phyloP scores from a whole-genome alignment of 2,888 invertebrate species.

The Drosophila kanekoi region DNA sequence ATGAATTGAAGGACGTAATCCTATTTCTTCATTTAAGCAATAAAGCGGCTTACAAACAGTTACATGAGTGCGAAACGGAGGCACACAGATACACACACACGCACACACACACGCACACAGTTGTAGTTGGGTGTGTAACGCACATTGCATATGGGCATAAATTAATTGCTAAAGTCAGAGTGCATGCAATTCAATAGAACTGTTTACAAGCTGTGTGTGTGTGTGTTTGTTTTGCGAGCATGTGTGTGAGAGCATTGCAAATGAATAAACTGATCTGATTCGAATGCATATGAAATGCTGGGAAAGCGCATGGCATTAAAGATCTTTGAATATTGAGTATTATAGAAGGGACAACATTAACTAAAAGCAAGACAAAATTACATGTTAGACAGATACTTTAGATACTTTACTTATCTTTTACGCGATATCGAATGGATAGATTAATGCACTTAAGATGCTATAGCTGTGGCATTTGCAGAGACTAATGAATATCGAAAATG shows the following conservation, averaged over 20 bases:
- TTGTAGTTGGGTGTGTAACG: conserved; percentile 4
- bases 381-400: not conserved
- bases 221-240: conserved; percentile 3
- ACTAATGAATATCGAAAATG: no score
- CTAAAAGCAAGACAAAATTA: not conserved
- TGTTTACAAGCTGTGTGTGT: not conserved
- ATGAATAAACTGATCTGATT: conserved; percentile 16
- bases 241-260: conserved; percentile 19
- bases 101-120: not conserved
- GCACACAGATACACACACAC: not conserved
- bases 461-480: no score
- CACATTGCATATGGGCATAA: conserved; percentile 20
- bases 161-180: conserved; percentile 42
- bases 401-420: no score
- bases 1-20: conserved; percentile 52
- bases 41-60: conserved; percentile 62
- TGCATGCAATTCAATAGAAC: conserved; percentile 32
- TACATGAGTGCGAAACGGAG: conserved; percentile 21
- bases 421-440: no score
- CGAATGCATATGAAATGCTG: conserved; percentile 3
- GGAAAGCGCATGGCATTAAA: conserved; percentile 2
- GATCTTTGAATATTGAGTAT: not conserved
- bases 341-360: no score
- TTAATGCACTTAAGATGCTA: no score
- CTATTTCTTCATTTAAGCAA: conserved; percentile 65